Evolutionary conservation across 2,888 invertebrate genomes (phyloP), one percentile per base, ranked within the genome.

Genomic region (Metopia argyrocephala): DNA sequence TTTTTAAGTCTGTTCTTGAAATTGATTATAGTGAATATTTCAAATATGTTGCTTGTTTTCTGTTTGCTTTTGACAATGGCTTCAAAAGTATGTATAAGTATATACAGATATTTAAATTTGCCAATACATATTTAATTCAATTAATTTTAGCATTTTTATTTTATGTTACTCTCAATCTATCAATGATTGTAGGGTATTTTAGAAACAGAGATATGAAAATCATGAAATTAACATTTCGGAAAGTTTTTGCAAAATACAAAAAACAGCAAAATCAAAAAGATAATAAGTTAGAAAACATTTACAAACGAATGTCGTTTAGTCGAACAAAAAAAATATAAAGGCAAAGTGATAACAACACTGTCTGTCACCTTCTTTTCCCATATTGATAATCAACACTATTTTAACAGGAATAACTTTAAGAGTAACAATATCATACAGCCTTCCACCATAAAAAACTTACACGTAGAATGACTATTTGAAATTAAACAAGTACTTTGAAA

Each of bases 251-350:
- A 28, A 31, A 70, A 50, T 48, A 69, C 27, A 50, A 23, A 31
- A 6, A 54, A 27, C 38, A 50, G 18, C 15, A 9, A 9, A 31
- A 6, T 18, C 6, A 52, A 61, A 61, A n/a, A 50, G 0, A 50
- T 25, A 5, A 48, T 2, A n/a, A 5, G 2, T 15, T 46, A 18
- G 18, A n/a, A 48, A 23, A 61, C 6, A 18, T 23, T n/a, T 46
- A 25, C 38, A 45, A 68, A 62, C 21, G 56, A 25, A 68, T 57
- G 62, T 48, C 56, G 50, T 61, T 73, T 68, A 56, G 61, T 27
- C 18, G 50, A 27, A 61, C 45, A 65, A 65, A 52, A 46, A 21
- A 68, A 56, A 73, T 68, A 62, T 62, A 71, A 73, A 73, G 68
- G 38, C 50, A 62, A 73, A 66, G 66, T 73, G 66, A 56, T 64